A percentile compares a stretch with the other conserved stretches of the same genome.
Conservation (phyloP, 2,113 vertebrate genomes). For the Chloroceryle aenea region DNA sequence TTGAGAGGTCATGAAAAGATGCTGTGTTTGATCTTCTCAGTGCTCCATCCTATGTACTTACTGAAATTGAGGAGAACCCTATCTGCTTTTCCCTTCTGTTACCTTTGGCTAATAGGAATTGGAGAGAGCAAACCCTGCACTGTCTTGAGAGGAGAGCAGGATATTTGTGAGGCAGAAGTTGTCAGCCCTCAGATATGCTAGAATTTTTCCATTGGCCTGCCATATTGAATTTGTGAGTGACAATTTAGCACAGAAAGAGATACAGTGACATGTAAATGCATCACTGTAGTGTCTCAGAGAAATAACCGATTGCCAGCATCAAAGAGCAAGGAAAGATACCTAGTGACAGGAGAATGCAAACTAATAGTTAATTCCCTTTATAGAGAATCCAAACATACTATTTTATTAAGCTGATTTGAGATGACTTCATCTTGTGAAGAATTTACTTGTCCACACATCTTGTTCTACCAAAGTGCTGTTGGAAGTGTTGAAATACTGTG, state of each 20-base stretch:
- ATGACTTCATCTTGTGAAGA: slow-evolving; percentile 32
- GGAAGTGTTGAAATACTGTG: background rate
- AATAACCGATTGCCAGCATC: slow-evolving; percentile 56
- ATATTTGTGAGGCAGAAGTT: background rate
- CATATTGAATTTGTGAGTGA: background rate
- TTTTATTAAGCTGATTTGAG: slow-evolving; percentile 39
- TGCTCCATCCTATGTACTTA: background rate
- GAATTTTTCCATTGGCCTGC: background rate
- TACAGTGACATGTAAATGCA: slow-evolving; percentile 16
- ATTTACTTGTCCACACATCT: background rate
- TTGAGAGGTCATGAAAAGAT: background rate
- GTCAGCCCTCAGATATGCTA: background rate
- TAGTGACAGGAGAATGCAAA: slow-evolving; percentile 54
- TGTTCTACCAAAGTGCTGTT: background rate
- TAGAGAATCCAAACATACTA: slow-evolving; percentile 44
- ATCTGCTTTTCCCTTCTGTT: background rate
- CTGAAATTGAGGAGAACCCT: background rate
- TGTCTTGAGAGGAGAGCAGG: background rate
- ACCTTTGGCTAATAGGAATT: background rate
- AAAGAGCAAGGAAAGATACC: slow-evolving; percentile 34
- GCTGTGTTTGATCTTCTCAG: background rate
- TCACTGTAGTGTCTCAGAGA: slow-evolving; percentile 27
- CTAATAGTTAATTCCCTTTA: slow-evolving; percentile 69
- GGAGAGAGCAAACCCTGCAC: background rate
- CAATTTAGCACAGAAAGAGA: background rate